phyloP scores from a whole-genome alignment of 2,797 vertebrate species.

The Pteronotus mesoamericanus region DNA sequence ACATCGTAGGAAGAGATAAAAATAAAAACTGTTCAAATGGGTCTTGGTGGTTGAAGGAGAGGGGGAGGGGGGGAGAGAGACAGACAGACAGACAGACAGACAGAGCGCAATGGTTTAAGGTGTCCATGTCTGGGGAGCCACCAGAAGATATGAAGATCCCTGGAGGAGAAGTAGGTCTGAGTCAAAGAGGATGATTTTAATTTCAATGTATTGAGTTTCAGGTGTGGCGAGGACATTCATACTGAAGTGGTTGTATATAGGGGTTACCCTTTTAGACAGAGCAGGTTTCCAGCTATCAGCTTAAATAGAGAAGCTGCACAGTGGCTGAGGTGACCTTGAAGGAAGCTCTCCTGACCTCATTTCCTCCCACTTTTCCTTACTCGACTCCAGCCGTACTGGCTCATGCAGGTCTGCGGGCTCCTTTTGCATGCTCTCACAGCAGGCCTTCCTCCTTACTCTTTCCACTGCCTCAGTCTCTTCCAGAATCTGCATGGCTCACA shows the following conservation, averaged over 20 bases:
- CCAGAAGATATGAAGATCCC: background rate
- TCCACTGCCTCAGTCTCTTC: background rate
- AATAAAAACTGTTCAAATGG: background rate
- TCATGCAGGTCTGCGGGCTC: background rate
- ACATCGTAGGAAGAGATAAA: background rate
- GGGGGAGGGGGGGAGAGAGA: too few relatives aligned
- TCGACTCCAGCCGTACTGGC: background rate
- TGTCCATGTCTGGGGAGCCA: background rate
- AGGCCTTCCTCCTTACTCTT: background rate
- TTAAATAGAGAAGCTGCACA: background rate
- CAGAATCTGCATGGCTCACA: background rate
- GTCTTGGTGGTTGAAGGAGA: background rate
- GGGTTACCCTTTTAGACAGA: background rate
- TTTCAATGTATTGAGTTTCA: background rate
- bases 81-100: too few relatives aligned
- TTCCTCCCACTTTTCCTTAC: too few relatives aligned
- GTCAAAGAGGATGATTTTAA: background rate
- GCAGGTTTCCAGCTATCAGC: background rate
- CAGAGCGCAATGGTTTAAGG: too few relatives aligned
- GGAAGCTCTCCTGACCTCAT: background rate
- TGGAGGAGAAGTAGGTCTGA: background rate
- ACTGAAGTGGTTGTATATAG: background rate
- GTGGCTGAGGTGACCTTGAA: background rate
- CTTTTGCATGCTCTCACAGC: background rate
- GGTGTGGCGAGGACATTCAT: background rate